Evolutionary conservation across 2,888 invertebrate genomes (phyloP), one percentile per base, ranked within the genome.

Genomic region (Portevinia maculata): DNA sequence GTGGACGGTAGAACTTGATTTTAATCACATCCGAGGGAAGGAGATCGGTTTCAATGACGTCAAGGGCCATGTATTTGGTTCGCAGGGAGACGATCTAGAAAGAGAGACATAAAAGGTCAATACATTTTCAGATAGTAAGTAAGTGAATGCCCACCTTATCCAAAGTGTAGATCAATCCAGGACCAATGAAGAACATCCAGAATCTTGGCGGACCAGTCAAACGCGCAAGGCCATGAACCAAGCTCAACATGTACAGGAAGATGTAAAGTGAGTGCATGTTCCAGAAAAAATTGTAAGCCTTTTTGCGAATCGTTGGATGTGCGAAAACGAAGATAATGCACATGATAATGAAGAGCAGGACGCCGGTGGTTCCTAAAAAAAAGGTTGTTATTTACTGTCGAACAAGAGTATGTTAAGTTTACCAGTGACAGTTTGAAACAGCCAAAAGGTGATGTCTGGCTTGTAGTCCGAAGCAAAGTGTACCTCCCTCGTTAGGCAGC

Each of bases 241-340:
- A 91, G 85, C 96, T 96, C 30, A 99, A 91, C 0, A 95, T 93
- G 87, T 98, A 99, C 15, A 99, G 91, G 0, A 95, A 92, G 8
- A 98, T 94, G 89, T 98, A 97, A 5, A 98, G 92, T 8, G 96
- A 95, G 90, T 99, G 98, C 57, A 98, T 96, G 79, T 95, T 94
- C 96, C 98, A 98, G 91, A 98, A 98, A 92, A 96, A 98, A 78
- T 97, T 97, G 90, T 98, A 98, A 0, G 98, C 98, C 86, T 96
- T 95, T 89, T 97, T 96, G 52, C 98, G 93, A 79, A 98, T 96
- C 3, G 94, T 94, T 0, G 98, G 98, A 91, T 98, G 97, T 0
- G 98, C 98, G 89, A 99, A 99, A n/a, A 98, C 96, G 89, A 98
- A 98, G 86, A 99, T 98, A 64, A 98, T 95, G 89, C 96, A 96